Percentiles rank a stretch among this genome's conserved stretches.
Evolutionary conservation across 2,113 vertebrate genomes (phyloP).

Genomic region (Chloropsis hardwickii): DNA sequence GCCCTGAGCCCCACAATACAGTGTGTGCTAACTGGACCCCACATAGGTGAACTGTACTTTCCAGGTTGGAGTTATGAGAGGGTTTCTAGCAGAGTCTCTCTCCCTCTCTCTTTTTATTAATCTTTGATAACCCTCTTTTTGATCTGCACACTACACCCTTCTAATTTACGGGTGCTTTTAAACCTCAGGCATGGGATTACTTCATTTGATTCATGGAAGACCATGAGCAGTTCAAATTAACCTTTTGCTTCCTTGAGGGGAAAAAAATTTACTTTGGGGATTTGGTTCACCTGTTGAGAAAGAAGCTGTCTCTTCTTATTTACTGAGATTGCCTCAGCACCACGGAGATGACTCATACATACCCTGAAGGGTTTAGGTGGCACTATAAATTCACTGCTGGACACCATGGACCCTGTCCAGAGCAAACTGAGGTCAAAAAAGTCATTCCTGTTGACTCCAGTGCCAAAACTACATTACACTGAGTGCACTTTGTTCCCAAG

Average conservation of each 20-base stretch:
- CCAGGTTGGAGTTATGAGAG: not conserved
- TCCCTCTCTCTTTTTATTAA: conserved; percentile 18
- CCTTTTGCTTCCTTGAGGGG: conserved; percentile 23
- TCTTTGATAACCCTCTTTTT: conserved; percentile 37
- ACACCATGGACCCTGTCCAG: not conserved
- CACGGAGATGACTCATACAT: conserved; percentile 6
- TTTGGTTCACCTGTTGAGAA: conserved; percentile 43
- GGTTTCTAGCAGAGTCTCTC: not conserved
- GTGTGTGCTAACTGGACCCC: not conserved
- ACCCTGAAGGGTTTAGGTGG: conserved; percentile 11
- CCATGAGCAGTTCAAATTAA: conserved; percentile 35
- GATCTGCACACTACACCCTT: not conserved
- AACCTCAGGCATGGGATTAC: conserved; percentile 38
- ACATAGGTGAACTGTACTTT: not conserved
- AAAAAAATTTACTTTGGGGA: conserved; percentile 30
- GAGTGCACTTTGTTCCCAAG: not conserved
- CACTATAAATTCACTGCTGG: conserved; percentile 38
- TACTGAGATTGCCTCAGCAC: conserved; percentile 33
- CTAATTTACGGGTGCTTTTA: conserved; percentile 56
- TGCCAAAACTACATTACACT: not conserved
- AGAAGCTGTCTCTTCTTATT: conserved; percentile 55
- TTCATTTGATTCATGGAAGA: conserved; percentile 52
- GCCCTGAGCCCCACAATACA: not conserved
- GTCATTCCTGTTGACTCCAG: not conserved
- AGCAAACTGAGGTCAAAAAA: conserved; percentile 36